Evolutionary conservation across 2,113 vertebrate genomes (phyloP).

Genomic region (Marcusenius ussheri): DNA sequence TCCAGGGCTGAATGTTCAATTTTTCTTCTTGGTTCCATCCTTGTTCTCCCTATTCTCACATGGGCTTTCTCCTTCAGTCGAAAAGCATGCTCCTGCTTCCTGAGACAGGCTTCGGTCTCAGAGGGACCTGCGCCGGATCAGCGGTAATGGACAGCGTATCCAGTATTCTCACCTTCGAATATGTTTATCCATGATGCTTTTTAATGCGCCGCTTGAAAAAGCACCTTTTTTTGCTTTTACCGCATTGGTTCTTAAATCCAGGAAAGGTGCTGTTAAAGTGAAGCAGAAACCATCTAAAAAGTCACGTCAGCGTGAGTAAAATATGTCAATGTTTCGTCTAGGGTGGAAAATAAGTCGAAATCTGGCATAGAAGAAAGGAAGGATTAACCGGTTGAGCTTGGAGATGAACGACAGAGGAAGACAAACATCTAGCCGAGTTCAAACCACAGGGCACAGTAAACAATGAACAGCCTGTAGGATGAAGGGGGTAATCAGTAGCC

Average conservation of each 20-base stretch:
- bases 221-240: background rate
- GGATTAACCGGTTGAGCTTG: background rate
- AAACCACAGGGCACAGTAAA: background rate
- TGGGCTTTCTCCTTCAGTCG: background rate
- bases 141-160: background rate
- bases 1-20: background rate
- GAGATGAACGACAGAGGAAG: background rate
- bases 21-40: background rate
- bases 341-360: background rate
- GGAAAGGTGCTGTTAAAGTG: background rate
- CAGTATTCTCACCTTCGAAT: background rate
- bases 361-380: background rate
- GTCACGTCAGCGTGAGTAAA: background rate
- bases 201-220: background rate
- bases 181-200: background rate
- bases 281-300: background rate
- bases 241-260: background rate
- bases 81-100: background rate
- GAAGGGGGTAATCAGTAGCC: background rate
- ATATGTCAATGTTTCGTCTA: background rate
- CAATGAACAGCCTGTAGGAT: constrained; percentile 7
- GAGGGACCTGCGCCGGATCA: background rate
- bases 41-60: background rate
- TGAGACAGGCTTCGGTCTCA: background rate
- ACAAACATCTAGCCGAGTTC: constrained; percentile 1